These are phyloP conservation scores for Dicyrtomina minuta DNA, from an alignment of 2,888 invertebrate genomes.

Conservation along the genomic window DNA sequence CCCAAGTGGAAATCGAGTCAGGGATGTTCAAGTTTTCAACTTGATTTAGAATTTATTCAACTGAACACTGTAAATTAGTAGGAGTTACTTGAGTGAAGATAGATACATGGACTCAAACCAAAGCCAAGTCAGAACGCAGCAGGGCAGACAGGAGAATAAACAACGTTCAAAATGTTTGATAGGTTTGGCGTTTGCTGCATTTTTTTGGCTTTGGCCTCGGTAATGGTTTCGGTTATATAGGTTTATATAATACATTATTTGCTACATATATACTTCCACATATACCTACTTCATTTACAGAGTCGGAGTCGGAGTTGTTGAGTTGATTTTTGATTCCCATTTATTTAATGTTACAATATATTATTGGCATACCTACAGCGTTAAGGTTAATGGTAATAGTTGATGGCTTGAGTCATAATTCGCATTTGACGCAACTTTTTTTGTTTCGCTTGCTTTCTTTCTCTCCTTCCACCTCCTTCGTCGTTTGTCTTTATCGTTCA, in stretches of 20 bases:
- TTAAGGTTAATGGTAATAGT: too few species aligned
- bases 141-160: conserved; percentile 4
- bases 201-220: not conserved
- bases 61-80: conserved; percentile 21
- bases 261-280: not conserved
- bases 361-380: conserved; percentile 38
- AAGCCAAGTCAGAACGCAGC: not conserved
- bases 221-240: conserved; percentile 2
- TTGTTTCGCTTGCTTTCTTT: not conserved
- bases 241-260: too few species aligned
- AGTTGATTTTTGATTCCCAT: too few species aligned
- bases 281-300: conserved; percentile 4
- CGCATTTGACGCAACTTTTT: conserved; percentile 7
- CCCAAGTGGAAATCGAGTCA: not conserved
- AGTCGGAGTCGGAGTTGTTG: not conserved
- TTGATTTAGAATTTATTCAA: conserved; percentile 23
- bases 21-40: conserved; percentile 10
- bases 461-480: not conserved
- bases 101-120: conserved; percentile 16
- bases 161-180: not conserved
- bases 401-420: conserved; percentile 33
- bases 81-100: conserved; percentile 22
- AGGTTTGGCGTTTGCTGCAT: not conserved
- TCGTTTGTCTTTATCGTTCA: not conserved
- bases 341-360: not conserved